Conservation (phyloP, 2,113 vertebrate species). For the Lucifuga dentata region DNA sequence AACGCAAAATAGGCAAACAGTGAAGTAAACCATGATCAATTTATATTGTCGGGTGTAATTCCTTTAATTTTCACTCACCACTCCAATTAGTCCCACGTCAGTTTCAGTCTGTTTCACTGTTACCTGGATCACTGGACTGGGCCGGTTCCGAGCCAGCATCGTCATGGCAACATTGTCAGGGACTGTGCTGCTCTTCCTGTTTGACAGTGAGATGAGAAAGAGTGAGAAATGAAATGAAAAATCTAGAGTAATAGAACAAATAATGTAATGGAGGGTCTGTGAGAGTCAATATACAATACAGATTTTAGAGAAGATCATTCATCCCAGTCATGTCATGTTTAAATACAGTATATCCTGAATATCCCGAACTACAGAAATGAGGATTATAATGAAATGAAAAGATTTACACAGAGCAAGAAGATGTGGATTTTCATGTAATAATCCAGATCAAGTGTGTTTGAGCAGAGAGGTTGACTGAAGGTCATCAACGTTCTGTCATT, state of each 20-base stretch:
- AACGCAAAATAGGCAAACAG: background rate
- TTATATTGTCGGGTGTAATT: background rate
- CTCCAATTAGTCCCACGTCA: conserved; percentile 80
- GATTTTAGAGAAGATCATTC: conserved; percentile 18
- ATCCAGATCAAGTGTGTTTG: conserved; percentile 27
- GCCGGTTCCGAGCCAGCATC: conserved; percentile 79
- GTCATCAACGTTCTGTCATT: conserved; percentile 35
- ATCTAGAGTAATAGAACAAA: too few species aligned
- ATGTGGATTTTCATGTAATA: conserved; percentile 14
- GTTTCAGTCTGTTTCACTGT: conserved; percentile 86
- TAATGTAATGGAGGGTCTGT: too few species aligned
- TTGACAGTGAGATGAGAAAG: conserved; percentile 13
- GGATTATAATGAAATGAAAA: background rate
- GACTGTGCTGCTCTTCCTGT: conserved; percentile 85
- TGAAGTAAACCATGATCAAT: background rate
- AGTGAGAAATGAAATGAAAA: background rate
- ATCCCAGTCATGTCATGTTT: background rate
- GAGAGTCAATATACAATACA: too few species aligned
- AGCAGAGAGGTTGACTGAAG: conserved; percentile 3
- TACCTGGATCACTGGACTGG: conserved; percentile 84
- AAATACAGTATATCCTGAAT: too few species aligned
- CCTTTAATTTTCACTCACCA: conserved; percentile 65
- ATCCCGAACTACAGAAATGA: too few species aligned
- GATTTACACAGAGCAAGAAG: conserved; percentile 7
- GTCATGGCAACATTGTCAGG: conserved; percentile 84